Conservation (phyloP, 2,113 vertebrate genomes). For the Hippocampus abdominalis region DNA sequence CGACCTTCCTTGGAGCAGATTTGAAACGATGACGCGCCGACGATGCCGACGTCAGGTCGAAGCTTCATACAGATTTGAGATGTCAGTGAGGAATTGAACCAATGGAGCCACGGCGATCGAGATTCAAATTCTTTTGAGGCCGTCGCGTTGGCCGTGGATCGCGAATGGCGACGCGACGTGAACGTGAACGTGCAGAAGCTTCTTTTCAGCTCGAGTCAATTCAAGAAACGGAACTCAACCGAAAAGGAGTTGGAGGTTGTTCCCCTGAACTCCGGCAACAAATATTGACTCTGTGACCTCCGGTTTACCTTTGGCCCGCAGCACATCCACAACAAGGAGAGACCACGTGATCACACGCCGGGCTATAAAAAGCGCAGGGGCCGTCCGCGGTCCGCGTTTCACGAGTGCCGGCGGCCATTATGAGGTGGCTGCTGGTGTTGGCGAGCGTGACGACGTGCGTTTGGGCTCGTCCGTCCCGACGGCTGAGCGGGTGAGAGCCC, state of each 20-base stretch:
- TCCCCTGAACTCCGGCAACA: conserved; percentile 4
- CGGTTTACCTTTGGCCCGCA: not conserved
- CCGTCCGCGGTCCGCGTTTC: not conserved
- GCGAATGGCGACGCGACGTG: no score
- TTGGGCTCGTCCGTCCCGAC: conserved; percentile 16
- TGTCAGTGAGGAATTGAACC: no score
- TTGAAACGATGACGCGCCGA: no score
- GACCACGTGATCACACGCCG: not conserved
- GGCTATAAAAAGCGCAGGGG: conserved; percentile 1
- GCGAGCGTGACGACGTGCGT: not conserved
- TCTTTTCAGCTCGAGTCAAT: not conserved
- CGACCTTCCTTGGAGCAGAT: no score
- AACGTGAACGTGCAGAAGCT: no score
- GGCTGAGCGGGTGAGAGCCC: conserved; percentile 18
- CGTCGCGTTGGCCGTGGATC: no score
- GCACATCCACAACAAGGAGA: not conserved
- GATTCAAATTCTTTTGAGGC: no score
- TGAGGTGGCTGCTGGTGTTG: not conserved
- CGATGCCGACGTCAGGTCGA: no score
- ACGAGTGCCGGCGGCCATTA: not conserved
- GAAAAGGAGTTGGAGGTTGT: not conserved
- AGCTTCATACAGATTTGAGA: no score
- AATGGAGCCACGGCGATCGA: no score
- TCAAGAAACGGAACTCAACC: no score
- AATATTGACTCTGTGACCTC: conserved; percentile 31